Evolutionary conservation across 1,140 invertebrate species (phyloP), one percentile per base, ranked within the genome.

Genomic region (Apis dorsata): DNA sequence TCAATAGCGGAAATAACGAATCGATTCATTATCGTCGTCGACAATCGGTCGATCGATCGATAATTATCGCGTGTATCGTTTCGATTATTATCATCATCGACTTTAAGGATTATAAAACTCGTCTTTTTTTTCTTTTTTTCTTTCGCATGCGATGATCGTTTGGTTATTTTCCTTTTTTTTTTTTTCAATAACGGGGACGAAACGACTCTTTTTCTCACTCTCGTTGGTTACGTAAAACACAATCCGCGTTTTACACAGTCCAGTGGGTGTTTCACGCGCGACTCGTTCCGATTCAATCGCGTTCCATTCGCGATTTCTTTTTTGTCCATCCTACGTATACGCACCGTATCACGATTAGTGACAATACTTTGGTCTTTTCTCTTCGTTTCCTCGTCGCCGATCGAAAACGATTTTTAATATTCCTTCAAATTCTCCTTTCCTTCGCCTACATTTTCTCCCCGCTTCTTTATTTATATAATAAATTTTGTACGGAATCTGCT

Each of bases 191-290:
- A 17, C 49, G 2, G 12, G 9, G 24, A 51, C 49, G 12, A 34
- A 24, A 78, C 9, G 19, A 2, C 13, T 44, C 62, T 34, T 60
- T 77, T 44, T 57, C 51, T 63, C 59, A 49, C 34, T 34, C 34
- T 34, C 62, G 12, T 7, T n/a, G 70, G 53, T 74, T 65, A 66
- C 79, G 62, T 66, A 53, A 81, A 65, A 66, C 24, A 74, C 62
- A 81, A 74, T 74, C 66, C 60, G 71, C 51, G 44, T 49, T 79
- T 79, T 72, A 34, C 69, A 72, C 78, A 79, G 78, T 63, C 59
- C 69, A 53, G 24, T 79, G 78, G 78, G 49, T 72, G 78, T 79
- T 79, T 79, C 66, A 79, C 78, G 69, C 68, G 68, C 57, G 19
- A 63, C 69, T 79, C 68, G 78, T 79, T 79, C 24, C 57, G 57